phyloP scores from a whole-genome alignment of 2,113 vertebrate genomes.

The Suncus etruscus region DNA sequence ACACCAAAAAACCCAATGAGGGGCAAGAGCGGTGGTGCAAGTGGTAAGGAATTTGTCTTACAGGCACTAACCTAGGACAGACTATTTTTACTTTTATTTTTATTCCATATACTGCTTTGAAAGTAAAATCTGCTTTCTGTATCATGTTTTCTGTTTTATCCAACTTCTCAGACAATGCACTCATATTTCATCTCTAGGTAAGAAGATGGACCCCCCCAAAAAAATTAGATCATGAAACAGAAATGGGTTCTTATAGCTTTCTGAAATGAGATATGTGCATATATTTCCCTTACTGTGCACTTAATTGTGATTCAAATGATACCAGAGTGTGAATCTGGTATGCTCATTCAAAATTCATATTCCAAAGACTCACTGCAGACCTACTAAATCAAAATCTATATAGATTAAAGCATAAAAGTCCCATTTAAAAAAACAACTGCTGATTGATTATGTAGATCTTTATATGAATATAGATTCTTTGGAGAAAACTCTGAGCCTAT shows the following conservation, averaged over 20 bases:
- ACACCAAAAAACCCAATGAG: too few species aligned
- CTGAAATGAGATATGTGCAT: neutral
- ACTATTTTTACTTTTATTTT: neutral
- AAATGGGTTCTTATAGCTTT: slow-evolving; percentile 14
- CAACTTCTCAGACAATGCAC: slow-evolving; percentile 28
- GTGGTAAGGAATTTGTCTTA: too few species aligned
- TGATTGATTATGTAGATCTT: neutral
- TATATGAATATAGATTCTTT: neutral
- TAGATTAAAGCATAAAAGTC: slow-evolving; percentile 5
- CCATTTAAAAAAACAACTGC: neutral
- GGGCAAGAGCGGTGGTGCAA: too few species aligned
- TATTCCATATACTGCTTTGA: slow-evolving; percentile 5
- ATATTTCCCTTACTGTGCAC: neutral
- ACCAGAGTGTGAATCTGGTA: neutral
- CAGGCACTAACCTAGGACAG: too few species aligned
- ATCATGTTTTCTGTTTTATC: slow-evolving; percentile 26
- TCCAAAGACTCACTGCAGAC: neutral
- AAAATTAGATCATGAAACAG: neutral
- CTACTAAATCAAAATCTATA: neutral
- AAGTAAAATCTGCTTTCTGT: slow-evolving; percentile 36
- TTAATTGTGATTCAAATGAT: slow-evolving; percentile 25
- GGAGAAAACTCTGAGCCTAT: neutral
- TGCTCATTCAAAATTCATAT: slow-evolving; percentile 51
- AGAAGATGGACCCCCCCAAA: slow-evolving; percentile 24
- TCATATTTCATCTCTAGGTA: neutral